phyloP scores from a whole-genome alignment of 2,797 vertebrate genomes.

The Microhierax caerulescens region DNA sequence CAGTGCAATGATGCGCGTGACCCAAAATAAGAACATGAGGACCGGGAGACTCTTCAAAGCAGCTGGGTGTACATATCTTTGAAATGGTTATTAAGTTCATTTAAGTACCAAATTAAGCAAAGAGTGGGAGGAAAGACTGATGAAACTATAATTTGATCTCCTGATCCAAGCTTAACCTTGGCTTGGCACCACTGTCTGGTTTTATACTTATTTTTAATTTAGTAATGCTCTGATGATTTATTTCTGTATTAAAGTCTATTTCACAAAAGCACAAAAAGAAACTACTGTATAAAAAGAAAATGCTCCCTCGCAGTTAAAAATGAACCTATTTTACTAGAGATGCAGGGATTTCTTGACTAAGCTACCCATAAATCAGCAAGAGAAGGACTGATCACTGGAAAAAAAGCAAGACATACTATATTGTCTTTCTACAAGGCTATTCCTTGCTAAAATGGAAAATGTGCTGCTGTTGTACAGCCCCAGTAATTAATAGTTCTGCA shows the following conservation, averaged over 20 bases:
- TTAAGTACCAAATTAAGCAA: constrained; percentile 52
- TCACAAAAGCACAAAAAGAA: constrained; percentile 2
- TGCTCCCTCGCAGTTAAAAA: neutral
- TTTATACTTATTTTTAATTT: constrained; percentile 20
- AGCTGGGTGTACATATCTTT: constrained; percentile 30
- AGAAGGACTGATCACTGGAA: neutral
- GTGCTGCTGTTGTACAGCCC: neutral
- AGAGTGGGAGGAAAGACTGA: constrained; percentile 30
- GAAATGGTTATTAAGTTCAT: constrained; percentile 5
- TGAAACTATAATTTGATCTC: constrained; percentile 19
- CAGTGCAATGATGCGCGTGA: neutral
- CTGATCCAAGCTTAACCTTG: constrained; percentile 47
- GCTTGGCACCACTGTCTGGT: neutral
- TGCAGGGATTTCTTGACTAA: neutral
- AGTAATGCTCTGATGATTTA: constrained; percentile 26
- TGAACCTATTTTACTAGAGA: neutral
- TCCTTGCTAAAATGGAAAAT: neutral
- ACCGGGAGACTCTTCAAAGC: constrained; percentile 2
- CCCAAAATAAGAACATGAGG: neutral
- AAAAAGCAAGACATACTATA: neutral
- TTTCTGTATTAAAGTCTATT: neutral
- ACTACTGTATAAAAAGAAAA: neutral
- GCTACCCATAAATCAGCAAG: neutral
- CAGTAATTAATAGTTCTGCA: neutral
- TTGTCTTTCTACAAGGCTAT: neutral